A percentile compares a stretch with the other conserved stretches of the same genome.
Evolutionary conservation across 2,888 invertebrate genomes (phyloP).

Genomic region (Cistogaster globosa): DNA sequence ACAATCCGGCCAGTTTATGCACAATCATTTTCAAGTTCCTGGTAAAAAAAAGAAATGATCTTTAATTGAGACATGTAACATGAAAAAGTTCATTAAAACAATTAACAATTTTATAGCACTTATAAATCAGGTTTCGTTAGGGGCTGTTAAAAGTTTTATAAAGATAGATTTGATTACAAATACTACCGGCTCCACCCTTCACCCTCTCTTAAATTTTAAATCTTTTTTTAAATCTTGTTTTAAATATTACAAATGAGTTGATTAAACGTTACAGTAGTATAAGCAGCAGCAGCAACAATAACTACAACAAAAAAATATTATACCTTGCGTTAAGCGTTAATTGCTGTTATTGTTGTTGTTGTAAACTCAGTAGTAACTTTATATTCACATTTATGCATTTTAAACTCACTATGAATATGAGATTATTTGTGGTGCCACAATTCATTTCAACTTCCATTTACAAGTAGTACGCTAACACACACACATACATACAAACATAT

Average conservation of each 20-base stretch:
- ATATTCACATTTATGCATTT: not conserved
- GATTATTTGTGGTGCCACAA: slow-evolving; percentile 39
- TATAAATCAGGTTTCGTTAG: no score
- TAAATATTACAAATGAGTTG: not conserved
- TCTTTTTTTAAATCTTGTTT: not conserved
- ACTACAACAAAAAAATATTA: no score
- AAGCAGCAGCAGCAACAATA: not conserved
- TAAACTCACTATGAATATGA: slow-evolving; percentile 7
- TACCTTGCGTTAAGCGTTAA: slow-evolving; percentile 14
- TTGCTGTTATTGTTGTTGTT: slow-evolving; percentile 19
- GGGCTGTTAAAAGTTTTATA: not conserved
- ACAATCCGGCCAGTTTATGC: no score
- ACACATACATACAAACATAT: not conserved
- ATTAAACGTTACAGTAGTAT: not conserved
- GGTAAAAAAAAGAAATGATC: no score
- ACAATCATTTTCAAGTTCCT: no score
- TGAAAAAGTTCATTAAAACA: no score
- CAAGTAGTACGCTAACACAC: not conserved
- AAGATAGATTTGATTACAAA: not conserved
- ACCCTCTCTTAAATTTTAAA: not conserved
- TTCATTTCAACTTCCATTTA: slow-evolving; percentile 6
- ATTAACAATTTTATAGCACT: no score
- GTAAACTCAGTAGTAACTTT: not conserved
- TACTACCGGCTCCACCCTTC: not conserved
- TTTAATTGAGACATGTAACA: no score